These are phyloP conservation scores for Anhinga anhinga DNA, from an alignment of 2,113 vertebrate species.

Conservation along the genomic window DNA sequence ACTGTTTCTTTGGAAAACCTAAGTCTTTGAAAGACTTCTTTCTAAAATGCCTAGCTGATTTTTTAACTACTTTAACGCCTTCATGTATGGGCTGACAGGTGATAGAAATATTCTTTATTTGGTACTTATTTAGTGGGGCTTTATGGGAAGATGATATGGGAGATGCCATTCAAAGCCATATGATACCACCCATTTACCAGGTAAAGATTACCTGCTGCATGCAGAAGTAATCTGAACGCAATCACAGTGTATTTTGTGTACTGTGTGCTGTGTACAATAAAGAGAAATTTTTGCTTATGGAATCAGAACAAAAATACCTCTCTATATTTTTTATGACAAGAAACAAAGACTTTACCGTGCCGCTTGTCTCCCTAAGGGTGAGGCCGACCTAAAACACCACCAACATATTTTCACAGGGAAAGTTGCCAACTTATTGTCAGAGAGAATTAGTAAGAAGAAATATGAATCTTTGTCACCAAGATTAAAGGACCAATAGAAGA, in stretches of 20 bases:
- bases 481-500: not conserved
- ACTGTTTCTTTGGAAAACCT: not conserved
- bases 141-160: not conserved
- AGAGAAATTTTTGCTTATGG: not conserved
- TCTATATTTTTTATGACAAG: not conserved
- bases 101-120: slow-evolving; percentile 5
- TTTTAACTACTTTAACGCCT: not conserved
- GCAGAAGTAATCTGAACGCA: not conserved
- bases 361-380: slow-evolving; percentile 6
- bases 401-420: not conserved
- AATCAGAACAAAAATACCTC: not conserved
- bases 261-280: not conserved
- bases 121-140: not conserved
- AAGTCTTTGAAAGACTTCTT: not conserved
- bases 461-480: not conserved
- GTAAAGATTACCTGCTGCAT: not conserved
- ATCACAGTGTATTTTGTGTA: not conserved
- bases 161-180: not conserved
- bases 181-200: not conserved
- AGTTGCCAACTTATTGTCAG: slow-evolving; percentile 40
- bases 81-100: not conserved
- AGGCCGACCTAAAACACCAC: not conserved
- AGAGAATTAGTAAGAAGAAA: slow-evolving; percentile 20
- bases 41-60: not conserved
- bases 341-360: not conserved